Percentiles rank a stretch among this genome's conserved stretches.
phyloP scores from a whole-genome alignment of 2,797 vertebrate genomes.

The Neolamprologus multifasciatus region DNA sequence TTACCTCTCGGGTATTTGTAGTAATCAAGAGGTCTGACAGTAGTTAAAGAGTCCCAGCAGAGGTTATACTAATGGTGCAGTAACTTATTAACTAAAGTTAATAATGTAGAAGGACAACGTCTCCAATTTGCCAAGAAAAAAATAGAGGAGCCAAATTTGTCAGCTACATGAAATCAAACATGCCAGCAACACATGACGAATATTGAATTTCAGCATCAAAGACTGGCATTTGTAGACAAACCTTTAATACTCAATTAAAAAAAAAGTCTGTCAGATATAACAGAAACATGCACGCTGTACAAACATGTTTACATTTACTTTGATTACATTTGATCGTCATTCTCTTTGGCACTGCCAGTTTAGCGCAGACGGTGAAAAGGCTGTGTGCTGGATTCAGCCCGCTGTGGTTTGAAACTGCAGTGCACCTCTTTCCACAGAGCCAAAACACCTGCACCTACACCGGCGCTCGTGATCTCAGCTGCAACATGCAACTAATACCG shows the following conservation, averaged over 20 bases:
- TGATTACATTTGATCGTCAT: not conserved
- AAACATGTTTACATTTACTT: not conserved
- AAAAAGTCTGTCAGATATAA: not conserved
- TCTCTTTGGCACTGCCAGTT: not conserved
- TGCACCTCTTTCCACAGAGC: not conserved
- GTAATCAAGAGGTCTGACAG: not conserved
- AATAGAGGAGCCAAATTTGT: not conserved
- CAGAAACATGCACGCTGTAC: not conserved
- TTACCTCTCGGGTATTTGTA: not conserved
- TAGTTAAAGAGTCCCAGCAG: not conserved
- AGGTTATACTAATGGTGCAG: not conserved
- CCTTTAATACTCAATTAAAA: not conserved
- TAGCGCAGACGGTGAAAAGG: not conserved
- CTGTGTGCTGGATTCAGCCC: conserved; percentile 11
- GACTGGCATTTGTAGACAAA: not conserved
- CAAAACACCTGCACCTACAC: conserved; percentile 3
- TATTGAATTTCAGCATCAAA: not conserved
- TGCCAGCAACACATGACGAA: not conserved
- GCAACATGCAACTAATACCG: not conserved
- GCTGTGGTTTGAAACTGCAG: conserved; percentile 10
- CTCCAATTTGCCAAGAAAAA: not conserved
- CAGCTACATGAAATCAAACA: not conserved
- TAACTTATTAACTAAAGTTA: not conserved
- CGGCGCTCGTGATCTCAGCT: not conserved
- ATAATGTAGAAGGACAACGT: not conserved